These are phyloP conservation scores for Hippopotamyrus pictus DNA, from an alignment of 2,797 vertebrate genomes.

Conservation along the genomic window DNA sequence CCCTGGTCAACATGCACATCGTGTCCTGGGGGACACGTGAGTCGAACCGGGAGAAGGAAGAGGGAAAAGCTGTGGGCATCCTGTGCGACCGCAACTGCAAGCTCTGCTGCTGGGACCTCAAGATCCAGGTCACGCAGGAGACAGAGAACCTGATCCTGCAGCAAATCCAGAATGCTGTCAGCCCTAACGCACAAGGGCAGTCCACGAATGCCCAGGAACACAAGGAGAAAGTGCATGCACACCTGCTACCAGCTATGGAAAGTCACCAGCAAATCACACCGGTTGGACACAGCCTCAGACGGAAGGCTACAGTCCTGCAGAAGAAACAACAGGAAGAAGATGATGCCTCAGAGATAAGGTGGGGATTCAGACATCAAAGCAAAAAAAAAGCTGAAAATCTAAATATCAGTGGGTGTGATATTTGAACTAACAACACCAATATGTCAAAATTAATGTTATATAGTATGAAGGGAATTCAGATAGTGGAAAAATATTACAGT, in stretches of 20 bases:
- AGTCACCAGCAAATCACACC: neutral
- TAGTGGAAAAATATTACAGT: neutral
- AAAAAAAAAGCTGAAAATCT: neutral
- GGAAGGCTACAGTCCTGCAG: neutral
- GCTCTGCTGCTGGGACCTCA: slow-evolving; percentile 70
- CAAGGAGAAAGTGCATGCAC: neutral
- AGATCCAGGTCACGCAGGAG: slow-evolving; percentile 61
- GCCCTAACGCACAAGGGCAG: slow-evolving; percentile 26
- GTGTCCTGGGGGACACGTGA: slow-evolving; percentile 75
- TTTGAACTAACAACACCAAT: neutral
- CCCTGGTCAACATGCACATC: slow-evolving; percentile 70
- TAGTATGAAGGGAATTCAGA: neutral
- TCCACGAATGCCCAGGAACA: neutral
- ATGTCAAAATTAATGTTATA: neutral
- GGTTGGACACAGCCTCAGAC: neutral
- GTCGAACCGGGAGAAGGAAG: slow-evolving; percentile 45
- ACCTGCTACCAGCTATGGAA: neutral
- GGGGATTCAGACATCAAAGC: neutral
- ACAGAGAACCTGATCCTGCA: slow-evolving; percentile 54
- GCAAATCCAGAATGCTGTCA: slow-evolving; percentile 47
- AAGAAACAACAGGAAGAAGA: slow-evolving; percentile 16
- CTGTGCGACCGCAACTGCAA: slow-evolving; percentile 60
- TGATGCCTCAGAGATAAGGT: slow-evolving; percentile 32
- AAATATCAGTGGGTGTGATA: neutral
- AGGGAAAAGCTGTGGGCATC: slow-evolving; percentile 45